Base-by-base conservation (phyloP, 2,113 vertebrate genomes). In the Camelus dromedarius region DNA sequence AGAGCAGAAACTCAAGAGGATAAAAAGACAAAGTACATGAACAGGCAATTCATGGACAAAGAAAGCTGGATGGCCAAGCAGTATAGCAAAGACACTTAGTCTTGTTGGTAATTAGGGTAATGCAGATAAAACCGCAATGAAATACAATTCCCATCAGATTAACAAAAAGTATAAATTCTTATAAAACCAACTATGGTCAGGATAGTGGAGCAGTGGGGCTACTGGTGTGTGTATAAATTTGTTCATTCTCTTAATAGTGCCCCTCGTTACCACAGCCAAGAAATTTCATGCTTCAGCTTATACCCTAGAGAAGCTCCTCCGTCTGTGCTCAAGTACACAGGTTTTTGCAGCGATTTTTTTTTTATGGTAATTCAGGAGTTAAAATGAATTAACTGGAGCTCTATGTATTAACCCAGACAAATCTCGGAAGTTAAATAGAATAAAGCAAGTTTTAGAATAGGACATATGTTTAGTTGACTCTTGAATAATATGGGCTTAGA, bases 361-460 rank as follows among this genome's bases (percentile, higher is more conserved):
- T 7, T 84, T 22, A 19, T 66, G 80, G 58, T 60, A 80, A 58
- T 75, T 69, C 26, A 60, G 32, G n/a, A 26, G 32, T 76, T 76
- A 81, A 96, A 92, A 80, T 89, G 38, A 93, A 95, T 84, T 75
- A 30, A 80, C 62, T 84, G 13, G 56, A 76, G 16, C 10, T 75
- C 4, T 54, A 28, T 73, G 14, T 91, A 66, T 64, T 42, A 87
- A 89, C 14, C 32, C 30, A 80, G 22, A 84, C 10, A 93, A 83
- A 50, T 30, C 42, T 75, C 4, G 35, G 60, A 85, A 80, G 70
- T n/a, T 56, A 77, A 84, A 6, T 26, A 82, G 28, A 94, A 54
- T 69, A 91, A 73, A 83, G 22, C 28, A 94, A 76, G 9, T 50
- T 84, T 50, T 9, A 70, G 58, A 91, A 86, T 38, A 20, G 70